Base-by-base conservation (phyloP, 2,113 vertebrate genomes). In the Eulacestoma nigropectus region DNA sequence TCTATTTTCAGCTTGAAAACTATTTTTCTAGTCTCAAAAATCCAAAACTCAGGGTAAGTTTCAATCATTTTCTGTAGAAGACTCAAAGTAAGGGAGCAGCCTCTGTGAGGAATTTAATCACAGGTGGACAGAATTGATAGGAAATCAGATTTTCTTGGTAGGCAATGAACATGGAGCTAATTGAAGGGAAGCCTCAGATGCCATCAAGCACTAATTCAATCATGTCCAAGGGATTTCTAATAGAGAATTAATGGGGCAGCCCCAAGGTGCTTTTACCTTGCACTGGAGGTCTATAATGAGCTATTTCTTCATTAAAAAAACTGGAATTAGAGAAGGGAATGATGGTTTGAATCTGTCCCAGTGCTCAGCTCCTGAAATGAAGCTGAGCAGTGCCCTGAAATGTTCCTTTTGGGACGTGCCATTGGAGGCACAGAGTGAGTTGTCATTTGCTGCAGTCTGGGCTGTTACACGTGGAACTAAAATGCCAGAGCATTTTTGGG, bases 21-120 rank as follows among this genome's bases (percentile, higher is more conserved):
- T 99, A 99, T 98, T 99, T 99, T 99, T 99, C 99, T 98, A 99
- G 99, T 99, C 98, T 99, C 97, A 99, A 99, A 99, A 99, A 99
- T 98, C 99, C 99, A 98, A 99, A 99, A 99, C 99, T 99, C 99
- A 99, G 99, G 99, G 99, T 99, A 98, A 99, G 99, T 98, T 52
- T 63, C 13, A 42, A 8, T 84, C 69, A 30, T 63, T n/a, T 87
- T 35, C 35, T 56, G 42, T 55, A 35, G 68, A 46, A 93, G 67
- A 44, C 41, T 47, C 35, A 2, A 14, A 41, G 10, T n/a, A 42
- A 16, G 8, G 55, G 47, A 73, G 75, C 35, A 76, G 53, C 16
- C 23, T 15, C 20, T 17, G 4, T n/a, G 42, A 83, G 80, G 80
- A 73, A 35, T 84, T 70, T 4, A 85, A 50, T 83, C 41, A 17